Percentiles rank a stretch among this genome's conserved stretches.
Conservation (phyloP, 92 coral and sea anemone species). For the Bergia sp. region DNA sequence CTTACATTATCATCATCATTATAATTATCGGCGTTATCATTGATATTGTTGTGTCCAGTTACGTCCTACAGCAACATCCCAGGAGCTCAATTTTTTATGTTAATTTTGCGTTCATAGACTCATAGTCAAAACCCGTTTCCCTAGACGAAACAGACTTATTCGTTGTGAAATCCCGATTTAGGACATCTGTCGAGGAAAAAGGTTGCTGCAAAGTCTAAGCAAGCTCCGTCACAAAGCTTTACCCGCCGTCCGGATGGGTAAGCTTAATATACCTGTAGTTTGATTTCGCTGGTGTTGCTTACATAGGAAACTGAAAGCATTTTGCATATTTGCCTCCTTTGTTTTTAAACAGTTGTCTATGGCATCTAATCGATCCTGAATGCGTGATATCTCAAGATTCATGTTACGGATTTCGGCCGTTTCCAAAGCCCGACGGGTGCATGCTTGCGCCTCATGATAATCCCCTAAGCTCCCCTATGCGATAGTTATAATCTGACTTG, state of each 20-base stretch:
- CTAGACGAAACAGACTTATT: background rate
- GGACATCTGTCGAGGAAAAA: too few relatives aligned
- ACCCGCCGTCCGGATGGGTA: too few relatives aligned
- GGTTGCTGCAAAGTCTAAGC: too few relatives aligned
- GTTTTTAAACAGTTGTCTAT: background rate
- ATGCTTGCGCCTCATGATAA: background rate
- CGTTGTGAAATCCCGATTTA: background rate
- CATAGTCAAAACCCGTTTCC: too few relatives aligned
- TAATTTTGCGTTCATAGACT: too few relatives aligned
- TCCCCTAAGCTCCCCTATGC: background rate
- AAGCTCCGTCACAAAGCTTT: too few relatives aligned
- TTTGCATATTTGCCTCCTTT: background rate
- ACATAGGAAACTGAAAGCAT: background rate
- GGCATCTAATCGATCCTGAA: slow-evolving; percentile 10
- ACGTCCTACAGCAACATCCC: too few relatives aligned
- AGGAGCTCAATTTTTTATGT: too few relatives aligned
- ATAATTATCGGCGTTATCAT: too few relatives aligned
- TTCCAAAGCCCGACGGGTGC: background rate
- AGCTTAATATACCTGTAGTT: too few relatives aligned
- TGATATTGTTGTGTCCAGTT: too few relatives aligned
- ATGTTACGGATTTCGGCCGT: background rate
- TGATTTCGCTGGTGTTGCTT: background rate
- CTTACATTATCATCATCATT: too few relatives aligned
- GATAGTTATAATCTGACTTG: slow-evolving; percentile 7
- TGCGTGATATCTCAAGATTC: slow-evolving; percentile 25